These are phyloP conservation scores for Aptenodytes patagonicus DNA, from an alignment of 2,113 vertebrate genomes.

Conservation along the genomic window DNA sequence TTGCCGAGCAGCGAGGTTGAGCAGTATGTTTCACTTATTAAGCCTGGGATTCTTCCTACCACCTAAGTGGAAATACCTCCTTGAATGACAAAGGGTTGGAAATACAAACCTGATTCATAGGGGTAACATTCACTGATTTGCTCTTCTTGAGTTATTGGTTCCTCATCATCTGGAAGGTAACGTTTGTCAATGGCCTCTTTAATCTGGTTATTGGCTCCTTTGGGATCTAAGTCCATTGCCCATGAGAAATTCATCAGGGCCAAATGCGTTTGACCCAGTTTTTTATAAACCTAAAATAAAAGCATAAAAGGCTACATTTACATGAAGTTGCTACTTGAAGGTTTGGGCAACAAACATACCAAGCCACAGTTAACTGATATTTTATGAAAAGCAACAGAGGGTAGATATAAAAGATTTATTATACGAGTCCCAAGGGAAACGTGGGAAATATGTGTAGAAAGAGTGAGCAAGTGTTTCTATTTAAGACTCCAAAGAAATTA, in stretches of 20 bases:
- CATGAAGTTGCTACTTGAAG: slow-evolving; percentile 32
- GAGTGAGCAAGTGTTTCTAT: not conserved
- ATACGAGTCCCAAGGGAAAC: not conserved
- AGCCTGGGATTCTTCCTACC: not conserved
- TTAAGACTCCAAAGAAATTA: not conserved
- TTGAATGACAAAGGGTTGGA: not conserved
- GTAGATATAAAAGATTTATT: not conserved
- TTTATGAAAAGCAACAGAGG: not conserved
- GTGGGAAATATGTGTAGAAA: not conserved
- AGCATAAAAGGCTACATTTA: slow-evolving; percentile 34
- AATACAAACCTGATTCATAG: slow-evolving; percentile 73
- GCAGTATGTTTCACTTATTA: rapidly evolving
- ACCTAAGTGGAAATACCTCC: not conserved
- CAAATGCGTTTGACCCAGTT: slow-evolving; percentile 95
- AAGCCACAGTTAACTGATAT: not conserved
- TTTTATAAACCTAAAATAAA: slow-evolving; percentile 92
- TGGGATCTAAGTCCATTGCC: slow-evolving; percentile 99
- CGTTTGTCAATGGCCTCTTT: slow-evolving; percentile 99
- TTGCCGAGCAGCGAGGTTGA: not conserved
- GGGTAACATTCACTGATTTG: slow-evolving; percentile 79
- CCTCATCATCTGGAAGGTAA: slow-evolving; percentile 96
- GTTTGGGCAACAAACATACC: not conserved
- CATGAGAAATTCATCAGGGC: slow-evolving; percentile 99
- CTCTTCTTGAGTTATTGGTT: slow-evolving; percentile 85
- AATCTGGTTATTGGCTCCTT: slow-evolving; percentile 99